Evolutionary conservation across 2,113 vertebrate genomes (phyloP).

Genomic region (Nymphicus hollandicus): DNA sequence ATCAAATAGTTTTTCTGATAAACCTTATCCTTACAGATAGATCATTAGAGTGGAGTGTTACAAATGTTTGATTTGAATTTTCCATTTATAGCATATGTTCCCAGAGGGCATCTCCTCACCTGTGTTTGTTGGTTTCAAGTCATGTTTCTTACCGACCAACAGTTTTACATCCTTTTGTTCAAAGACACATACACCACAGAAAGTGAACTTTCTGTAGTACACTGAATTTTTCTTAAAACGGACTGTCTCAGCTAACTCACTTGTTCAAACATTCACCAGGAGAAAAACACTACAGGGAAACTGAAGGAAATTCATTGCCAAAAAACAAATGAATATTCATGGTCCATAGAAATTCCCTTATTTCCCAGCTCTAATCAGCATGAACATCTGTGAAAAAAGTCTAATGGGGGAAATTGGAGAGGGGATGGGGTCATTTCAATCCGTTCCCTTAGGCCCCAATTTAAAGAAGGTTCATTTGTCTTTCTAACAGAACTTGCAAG

Average conservation of each 20-base stretch:
- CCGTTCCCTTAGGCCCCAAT: conserved; percentile 2
- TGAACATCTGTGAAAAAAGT: conserved; percentile 47
- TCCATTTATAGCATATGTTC: not conserved
- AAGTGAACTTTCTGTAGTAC: not conserved
- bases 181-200: not conserved
- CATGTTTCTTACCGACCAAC: not conserved
- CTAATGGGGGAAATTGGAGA: conserved; percentile 29
- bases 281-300: conserved; percentile 19
- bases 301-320: conserved; percentile 9
- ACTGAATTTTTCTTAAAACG: not conserved
- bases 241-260: not conserved
- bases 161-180: not conserved
- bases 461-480: conserved; percentile 23
- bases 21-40: not conserved
- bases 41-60: not conserved
- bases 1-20: not conserved
- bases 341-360: conserved; percentile 34
- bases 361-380: conserved; percentile 47
- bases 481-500: conserved; percentile 26
- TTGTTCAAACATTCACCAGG: not conserved
- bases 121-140: not conserved
- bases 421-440: not conserved
- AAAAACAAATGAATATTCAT: conserved; percentile 62
- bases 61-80: not conserved
- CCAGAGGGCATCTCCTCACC: not conserved